Evolutionary conservation across 2,113 vertebrate species (phyloP).

Genomic region (Gadus macrocephalus): DNA sequence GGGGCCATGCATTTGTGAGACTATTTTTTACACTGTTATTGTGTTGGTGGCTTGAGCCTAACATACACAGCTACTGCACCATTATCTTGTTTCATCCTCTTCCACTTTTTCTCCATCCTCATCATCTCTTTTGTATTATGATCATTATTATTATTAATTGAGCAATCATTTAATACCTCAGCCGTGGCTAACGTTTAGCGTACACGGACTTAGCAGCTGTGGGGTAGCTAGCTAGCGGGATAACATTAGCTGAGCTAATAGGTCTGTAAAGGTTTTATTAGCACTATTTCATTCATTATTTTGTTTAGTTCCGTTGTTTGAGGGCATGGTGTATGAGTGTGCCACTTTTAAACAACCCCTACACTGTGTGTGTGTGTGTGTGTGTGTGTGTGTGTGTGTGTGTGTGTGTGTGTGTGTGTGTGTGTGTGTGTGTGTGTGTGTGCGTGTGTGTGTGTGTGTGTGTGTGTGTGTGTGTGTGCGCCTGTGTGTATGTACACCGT

Average conservation of each 20-base stretch:
- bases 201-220: slow-evolving; percentile 59
- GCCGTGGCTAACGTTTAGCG: slow-evolving; percentile 46
- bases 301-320: slow-evolving; percentile 64
- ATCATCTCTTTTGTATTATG: no score
- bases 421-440: slow-evolving; percentile 29
- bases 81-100: no score
- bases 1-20: no score
- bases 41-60: no score
- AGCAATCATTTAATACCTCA: slow-evolving; percentile 29
- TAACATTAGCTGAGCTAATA: slow-evolving; percentile 67
- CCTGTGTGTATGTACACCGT: background rate
- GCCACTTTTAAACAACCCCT: slow-evolving; percentile 41
- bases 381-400: slow-evolving; percentile 16
- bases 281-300: slow-evolving; percentile 59
- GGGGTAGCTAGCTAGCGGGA: slow-evolving; percentile 62
- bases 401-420: slow-evolving; percentile 16
- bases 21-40: no score
- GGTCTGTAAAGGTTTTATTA: slow-evolving; percentile 67
- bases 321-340: slow-evolving; percentile 47
- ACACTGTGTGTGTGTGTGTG: slow-evolving; percentile 20
- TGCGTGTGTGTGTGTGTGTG: slow-evolving; percentile 12
- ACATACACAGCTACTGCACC: no score
- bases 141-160: no score
- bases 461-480: slow-evolving; percentile 25
- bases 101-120: no score